phyloP scores from a whole-genome alignment of 2,888 invertebrate species.

The Chaetogeoica ovagalla region DNA sequence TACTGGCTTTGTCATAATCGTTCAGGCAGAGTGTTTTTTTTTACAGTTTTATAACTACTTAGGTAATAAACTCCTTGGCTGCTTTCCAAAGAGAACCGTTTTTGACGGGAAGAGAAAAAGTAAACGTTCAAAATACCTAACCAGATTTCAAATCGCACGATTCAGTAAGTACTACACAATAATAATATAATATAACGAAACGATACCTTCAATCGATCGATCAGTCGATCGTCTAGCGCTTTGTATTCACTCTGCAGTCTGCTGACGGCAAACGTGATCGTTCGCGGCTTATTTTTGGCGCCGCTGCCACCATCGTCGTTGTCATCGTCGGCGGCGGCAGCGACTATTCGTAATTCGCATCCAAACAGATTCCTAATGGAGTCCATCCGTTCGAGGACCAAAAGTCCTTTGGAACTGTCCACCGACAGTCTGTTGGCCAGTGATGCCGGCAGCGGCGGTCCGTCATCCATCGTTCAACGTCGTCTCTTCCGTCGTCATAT shows the following conservation, averaged over 20 bases:
- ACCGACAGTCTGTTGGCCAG: constrained; percentile 17
- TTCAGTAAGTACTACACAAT: too few relatives aligned
- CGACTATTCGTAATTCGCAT: constrained; percentile 24
- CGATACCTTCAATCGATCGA: constrained; percentile 31
- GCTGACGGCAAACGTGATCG: constrained; percentile 27
- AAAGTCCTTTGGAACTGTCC: constrained; percentile 38
- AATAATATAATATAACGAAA: too few relatives aligned
- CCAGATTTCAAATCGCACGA: too few relatives aligned
- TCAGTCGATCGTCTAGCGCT: constrained; percentile 20
- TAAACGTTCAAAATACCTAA: too few relatives aligned
- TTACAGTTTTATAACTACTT: too few relatives aligned
- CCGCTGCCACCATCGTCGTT: background rate
- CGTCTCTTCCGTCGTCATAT: background rate
- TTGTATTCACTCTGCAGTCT: constrained; percentile 28
- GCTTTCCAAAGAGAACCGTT: too few relatives aligned
- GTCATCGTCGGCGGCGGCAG: background rate
- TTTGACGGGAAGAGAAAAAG: too few relatives aligned
- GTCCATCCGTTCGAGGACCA: constrained; percentile 44
- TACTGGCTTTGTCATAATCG: too few relatives aligned
- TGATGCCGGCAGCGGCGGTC: background rate
- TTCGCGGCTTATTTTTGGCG: background rate
- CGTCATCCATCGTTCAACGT: constrained; percentile 12
- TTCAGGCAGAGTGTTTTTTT: too few relatives aligned
- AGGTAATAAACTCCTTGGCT: too few relatives aligned
- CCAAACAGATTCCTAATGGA: constrained; percentile 46